Evolutionary conservation across 2,113 vertebrate species (phyloP).

Genomic region (Solea solea): DNA sequence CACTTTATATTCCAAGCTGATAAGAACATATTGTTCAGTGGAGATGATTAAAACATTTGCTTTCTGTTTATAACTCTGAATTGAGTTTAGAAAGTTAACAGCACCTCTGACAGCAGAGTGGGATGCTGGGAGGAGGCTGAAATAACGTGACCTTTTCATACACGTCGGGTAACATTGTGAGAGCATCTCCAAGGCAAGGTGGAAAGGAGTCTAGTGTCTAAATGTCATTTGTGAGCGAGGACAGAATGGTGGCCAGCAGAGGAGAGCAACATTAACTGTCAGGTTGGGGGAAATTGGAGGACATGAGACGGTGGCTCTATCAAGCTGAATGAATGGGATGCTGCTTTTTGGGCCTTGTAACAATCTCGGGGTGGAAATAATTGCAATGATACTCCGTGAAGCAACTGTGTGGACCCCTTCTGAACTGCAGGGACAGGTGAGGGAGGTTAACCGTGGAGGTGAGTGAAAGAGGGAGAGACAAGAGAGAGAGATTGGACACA

Average conservation of each 20-base stretch:
- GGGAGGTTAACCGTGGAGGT: conserved; percentile 37
- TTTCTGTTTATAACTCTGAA: not conserved
- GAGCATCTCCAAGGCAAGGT: conserved; percentile 10
- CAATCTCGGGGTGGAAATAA: conserved; percentile 47
- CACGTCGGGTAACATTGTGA: conserved; percentile 21
- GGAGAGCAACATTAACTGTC: conserved; percentile 15
- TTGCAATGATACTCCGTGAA: conserved; percentile 37
- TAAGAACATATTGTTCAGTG: conserved; percentile 17
- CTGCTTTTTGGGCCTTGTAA: conserved; percentile 28
- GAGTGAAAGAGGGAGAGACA: conserved; percentile 3
- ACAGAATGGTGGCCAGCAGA: not conserved
- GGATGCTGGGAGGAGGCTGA: not conserved
- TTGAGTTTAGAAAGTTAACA: conserved; percentile 35
- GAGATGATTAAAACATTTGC: conserved; percentile 19
- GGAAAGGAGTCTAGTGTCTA: conserved; percentile 16
- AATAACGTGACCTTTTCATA: conserved; percentile 47
- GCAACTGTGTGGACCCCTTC: conserved; percentile 27
- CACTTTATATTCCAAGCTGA: conserved; percentile 25
- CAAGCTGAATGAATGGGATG: conserved; percentile 7
- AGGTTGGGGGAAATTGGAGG: conserved; percentile 29
- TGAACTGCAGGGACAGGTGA: conserved; percentile 30
- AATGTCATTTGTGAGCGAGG: conserved; percentile 34
- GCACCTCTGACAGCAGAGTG: not conserved
- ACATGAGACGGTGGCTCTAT: conserved; percentile 38
- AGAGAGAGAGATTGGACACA: conserved; percentile 25